Evolutionary conservation across 1,140 invertebrate genomes (phyloP).

Genomic region (Pogonomyrmex californicus): DNA sequence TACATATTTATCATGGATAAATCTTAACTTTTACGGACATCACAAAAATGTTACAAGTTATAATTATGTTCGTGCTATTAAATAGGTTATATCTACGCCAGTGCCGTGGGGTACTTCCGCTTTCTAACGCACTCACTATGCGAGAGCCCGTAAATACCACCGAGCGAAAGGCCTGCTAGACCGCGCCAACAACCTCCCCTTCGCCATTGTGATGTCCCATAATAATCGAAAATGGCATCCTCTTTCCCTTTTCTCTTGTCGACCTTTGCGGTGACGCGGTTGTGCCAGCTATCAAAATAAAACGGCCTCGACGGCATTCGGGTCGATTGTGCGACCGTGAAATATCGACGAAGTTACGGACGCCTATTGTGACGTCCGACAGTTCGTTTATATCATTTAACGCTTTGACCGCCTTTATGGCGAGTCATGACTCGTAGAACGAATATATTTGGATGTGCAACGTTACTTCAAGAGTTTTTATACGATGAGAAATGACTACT

Average conservation of each 20-base stretch:
- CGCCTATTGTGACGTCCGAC: constrained; percentile 66
- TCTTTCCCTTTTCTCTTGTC: constrained; percentile 57
- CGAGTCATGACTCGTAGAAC: constrained; percentile 39
- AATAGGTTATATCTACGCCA: constrained; percentile 23
- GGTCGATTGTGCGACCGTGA: constrained; percentile 65
- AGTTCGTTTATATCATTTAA: constrained; percentile 71
- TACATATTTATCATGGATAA: background rate
- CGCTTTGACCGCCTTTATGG: constrained; percentile 47
- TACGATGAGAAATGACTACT: constrained; percentile 16
- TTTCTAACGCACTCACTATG: constrained; percentile 47
- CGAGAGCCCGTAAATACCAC: constrained; percentile 50
- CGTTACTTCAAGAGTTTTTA: background rate
- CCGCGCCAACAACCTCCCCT: constrained; percentile 57
- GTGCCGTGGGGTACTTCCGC: constrained; percentile 38
- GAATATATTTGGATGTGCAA: constrained; percentile 50
- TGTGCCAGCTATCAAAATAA: constrained; percentile 64
- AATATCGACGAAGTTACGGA: constrained; percentile 68
- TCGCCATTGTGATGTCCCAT: constrained; percentile 49
- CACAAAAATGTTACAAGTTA: background rate
- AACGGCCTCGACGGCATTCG: constrained; percentile 28
- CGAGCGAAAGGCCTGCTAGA: constrained; percentile 55
- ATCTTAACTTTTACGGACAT: background rate
- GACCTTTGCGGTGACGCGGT: constrained; percentile 39
- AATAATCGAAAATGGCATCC: constrained; percentile 66
- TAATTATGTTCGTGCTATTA: constrained; percentile 1